phyloP scores from a whole-genome alignment of 2,797 vertebrate species.

The Phylloscopus collybita region DNA sequence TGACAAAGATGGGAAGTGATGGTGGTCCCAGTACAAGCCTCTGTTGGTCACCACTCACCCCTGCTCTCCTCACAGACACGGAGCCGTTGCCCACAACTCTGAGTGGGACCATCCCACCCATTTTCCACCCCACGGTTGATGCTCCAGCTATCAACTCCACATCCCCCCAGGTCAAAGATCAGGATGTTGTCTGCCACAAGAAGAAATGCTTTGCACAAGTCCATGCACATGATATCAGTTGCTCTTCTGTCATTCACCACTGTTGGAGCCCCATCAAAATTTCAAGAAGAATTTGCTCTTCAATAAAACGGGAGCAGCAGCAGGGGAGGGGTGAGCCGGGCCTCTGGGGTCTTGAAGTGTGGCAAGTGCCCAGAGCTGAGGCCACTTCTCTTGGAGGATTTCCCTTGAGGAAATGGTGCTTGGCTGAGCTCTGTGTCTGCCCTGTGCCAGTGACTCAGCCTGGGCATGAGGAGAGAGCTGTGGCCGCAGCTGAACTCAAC shows the following conservation, averaged over 20 bases:
- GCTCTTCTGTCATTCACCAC: too few relatives aligned
- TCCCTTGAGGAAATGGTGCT: background rate
- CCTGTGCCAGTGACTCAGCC: too few relatives aligned
- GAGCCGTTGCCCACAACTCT: rapidly evolving
- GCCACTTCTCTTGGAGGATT: background rate
- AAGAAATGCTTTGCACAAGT: background rate
- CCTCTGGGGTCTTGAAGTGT: background rate
- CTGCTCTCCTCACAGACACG: background rate
- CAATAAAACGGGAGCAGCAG: background rate
- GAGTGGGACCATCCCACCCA: background rate
- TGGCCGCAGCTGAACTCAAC: too few relatives aligned
- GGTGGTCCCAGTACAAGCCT: rapidly evolving
- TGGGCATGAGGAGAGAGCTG: background rate
- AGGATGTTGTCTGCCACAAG: background rate
- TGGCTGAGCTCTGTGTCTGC: background rate
- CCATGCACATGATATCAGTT: background rate
- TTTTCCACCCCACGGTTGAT: background rate
- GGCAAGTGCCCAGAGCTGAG: background rate
- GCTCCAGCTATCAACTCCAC: background rate
- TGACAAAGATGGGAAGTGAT: background rate
- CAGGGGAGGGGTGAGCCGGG: background rate
- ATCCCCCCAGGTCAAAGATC: background rate
- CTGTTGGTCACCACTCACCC: background rate
- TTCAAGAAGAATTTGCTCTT: background rate
- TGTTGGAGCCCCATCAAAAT: background rate